Base-by-base conservation (phyloP, 35 echinoderm and acorn worm species). In the Ophiothrix spiculata region DNA sequence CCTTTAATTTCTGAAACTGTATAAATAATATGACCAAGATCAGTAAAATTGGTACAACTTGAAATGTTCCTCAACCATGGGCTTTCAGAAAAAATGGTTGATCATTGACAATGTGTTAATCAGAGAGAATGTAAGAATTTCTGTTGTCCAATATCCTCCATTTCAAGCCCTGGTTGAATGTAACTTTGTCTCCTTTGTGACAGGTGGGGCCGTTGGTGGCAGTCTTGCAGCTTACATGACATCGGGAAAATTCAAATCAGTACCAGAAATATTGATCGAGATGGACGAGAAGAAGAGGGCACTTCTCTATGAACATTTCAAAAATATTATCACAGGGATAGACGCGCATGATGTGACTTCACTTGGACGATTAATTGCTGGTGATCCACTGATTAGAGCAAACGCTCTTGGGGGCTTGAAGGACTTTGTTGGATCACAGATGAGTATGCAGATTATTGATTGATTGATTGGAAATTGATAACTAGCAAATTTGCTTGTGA, bases 151-250 rank as follows among this genome's bases (percentile, higher is more conserved):
- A n/a, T n/a, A n/a, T n/a, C n/a, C n/a, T n/a, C n/a, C n/a, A n/a
- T n/a, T n/a, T n/a, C n/a, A n/a, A n/a, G n/a, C n/a, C n/a, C n/a
- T n/a, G n/a, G n/a, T n/a, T n/a, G n/a, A n/a, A n/a, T n/a, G n/a
- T n/a, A 49, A 77, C 75, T 74, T 39, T 86, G 21, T 86, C 77
- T 91, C 82, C 41, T 84, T 37, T n/a, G n/a, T n/a, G 64, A 36
- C 91, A 98, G 95, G 95, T 98, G 95, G 95, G 31, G 81, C 91
- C 41, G 34, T 90, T 31, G 95, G 95, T 23, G 79, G 91, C 54
- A 49, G 80, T 34, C 12, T 76, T 35, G 95, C 88, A 75, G 91
- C 95, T 25, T 91, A 83, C 77, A 88, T 88, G 88, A 93, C 95
- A 25, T 32, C 38, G 73, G 95, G 91, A 12, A 93, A 98, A 88